Evolutionary conservation across 2,888 invertebrate genomes (phyloP).

Genomic region (Drosophila dives): DNA sequence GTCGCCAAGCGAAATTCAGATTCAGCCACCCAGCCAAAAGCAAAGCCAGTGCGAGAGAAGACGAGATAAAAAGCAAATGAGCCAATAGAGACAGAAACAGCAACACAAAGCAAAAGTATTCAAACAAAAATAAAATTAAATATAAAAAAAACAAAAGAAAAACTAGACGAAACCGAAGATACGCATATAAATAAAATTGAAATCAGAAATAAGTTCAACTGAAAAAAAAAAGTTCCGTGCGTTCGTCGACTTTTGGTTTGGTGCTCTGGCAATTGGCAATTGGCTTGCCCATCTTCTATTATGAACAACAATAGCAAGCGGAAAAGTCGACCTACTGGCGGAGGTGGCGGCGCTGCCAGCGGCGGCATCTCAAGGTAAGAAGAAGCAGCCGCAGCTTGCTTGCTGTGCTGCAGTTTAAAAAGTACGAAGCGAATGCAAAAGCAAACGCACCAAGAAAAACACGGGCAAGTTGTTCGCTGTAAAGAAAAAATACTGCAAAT

Average conservation of each 20-base stretch:
- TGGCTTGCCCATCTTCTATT: constrained; percentile 64
- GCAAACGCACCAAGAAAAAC: constrained; percentile 54
- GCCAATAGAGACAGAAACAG: constrained; percentile 47
- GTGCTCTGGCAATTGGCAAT: constrained; percentile 64
- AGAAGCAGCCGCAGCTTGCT: constrained; percentile 57
- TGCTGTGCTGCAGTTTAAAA: constrained; percentile 47
- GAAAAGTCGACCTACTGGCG: constrained; percentile 91
- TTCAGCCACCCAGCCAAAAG: constrained; percentile 55
- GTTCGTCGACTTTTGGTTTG: constrained; percentile 60
- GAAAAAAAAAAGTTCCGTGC: constrained; percentile 51
- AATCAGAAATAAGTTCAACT: constrained; percentile 60
- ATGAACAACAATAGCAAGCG: constrained; percentile 89
- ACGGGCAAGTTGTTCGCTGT: constrained; percentile 27
- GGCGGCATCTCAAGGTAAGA: constrained; percentile 81
- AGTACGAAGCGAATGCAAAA: constrained; percentile 61
- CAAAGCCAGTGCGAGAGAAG: constrained; percentile 48
- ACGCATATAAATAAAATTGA: constrained; percentile 59
- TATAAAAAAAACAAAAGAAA: constrained; percentile 37
- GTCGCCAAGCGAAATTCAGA: constrained; percentile 65
- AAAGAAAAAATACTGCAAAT: constrained; percentile 9
- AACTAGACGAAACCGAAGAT: constrained; percentile 46
- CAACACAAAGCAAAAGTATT: constrained; percentile 49
- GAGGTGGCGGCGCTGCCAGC: constrained; percentile 70
- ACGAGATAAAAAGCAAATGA: constrained; percentile 37
- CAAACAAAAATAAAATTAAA: constrained; percentile 40